phyloP scores from a whole-genome alignment of 2,888 invertebrate species.

The Clepsis dumicolana region DNA sequence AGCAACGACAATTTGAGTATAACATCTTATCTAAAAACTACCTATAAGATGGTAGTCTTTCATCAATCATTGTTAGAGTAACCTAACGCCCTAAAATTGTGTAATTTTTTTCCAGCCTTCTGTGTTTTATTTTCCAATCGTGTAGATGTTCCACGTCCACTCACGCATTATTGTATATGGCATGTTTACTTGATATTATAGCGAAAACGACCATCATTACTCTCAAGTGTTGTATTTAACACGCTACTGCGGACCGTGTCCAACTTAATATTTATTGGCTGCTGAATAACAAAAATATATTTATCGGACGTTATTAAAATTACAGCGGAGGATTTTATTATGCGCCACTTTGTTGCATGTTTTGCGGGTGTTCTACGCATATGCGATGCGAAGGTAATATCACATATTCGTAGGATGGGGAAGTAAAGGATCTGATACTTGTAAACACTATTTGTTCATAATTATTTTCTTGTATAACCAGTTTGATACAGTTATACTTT shows the following conservation, averaged over 20 bases:
- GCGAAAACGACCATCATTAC: slow-evolving; percentile 47
- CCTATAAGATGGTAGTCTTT: too few species aligned
- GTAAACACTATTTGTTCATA: too few species aligned
- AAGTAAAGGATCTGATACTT: too few species aligned
- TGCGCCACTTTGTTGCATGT: slow-evolving; percentile 37
- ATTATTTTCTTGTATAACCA: too few species aligned
- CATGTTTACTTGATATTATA: slow-evolving; percentile 43
- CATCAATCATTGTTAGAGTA: too few species aligned
- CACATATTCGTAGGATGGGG: too few species aligned
- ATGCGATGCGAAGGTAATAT: too few species aligned
- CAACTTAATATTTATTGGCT: slow-evolving; percentile 56
- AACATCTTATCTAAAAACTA: too few species aligned
- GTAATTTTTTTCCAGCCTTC: too few species aligned
- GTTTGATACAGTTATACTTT: too few species aligned
- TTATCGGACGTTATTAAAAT: slow-evolving; percentile 47
- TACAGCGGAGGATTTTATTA: slow-evolving; percentile 37
- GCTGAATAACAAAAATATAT: slow-evolving; percentile 53
- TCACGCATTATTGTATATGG: slow-evolving; percentile 14
- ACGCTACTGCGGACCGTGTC: slow-evolving; percentile 52
- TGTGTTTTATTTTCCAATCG: background rate
- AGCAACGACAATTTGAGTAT: too few species aligned
- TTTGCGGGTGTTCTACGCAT: slow-evolving; percentile 14
- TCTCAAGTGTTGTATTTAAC: slow-evolving; percentile 51
- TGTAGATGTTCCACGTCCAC: background rate
- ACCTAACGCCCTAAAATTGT: too few species aligned